Evolutionary conservation across 2,113 vertebrate species (phyloP).

Genomic region (Shinisaurus crocodilurus): DNA sequence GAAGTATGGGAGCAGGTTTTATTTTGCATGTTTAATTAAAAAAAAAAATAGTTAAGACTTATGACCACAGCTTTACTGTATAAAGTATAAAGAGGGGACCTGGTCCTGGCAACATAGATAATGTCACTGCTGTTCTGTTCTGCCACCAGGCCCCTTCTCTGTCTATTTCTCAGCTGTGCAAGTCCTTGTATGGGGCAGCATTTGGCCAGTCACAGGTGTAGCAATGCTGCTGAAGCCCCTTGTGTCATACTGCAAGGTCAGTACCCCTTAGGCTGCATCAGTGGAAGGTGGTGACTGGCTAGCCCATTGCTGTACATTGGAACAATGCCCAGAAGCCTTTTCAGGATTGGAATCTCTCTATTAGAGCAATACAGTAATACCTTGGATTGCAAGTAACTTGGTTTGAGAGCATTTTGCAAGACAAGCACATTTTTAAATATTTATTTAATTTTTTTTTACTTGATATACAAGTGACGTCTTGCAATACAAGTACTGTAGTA

Average conservation of each 20-base stretch:
- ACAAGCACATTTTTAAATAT: no score
- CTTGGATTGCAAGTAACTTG: no score
- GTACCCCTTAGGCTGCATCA: not conserved
- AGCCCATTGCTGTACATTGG: not conserved
- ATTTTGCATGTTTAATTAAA: not conserved
- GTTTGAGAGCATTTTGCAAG: no score
- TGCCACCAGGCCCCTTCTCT: not conserved
- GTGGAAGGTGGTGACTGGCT: not conserved
- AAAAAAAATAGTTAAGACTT: not conserved
- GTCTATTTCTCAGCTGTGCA: not conserved
- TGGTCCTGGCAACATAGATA: not conserved
- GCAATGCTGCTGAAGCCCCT: not conserved
- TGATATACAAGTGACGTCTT: no score
- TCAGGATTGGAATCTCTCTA: not conserved
- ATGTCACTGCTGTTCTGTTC: not conserved
- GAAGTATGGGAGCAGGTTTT: no score
- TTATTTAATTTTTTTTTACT: no score
- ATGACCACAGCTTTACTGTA: not conserved
- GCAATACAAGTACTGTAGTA: no score
- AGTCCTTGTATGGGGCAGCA: not conserved
- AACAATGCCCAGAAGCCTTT: constrained; percentile 15
- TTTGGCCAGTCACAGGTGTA: not conserved
- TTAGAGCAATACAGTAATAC: not conserved
- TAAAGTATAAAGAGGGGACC: not conserved
- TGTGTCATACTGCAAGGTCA: not conserved